Evolutionary conservation across 2,797 vertebrate genomes (phyloP).

Genomic region (Choloepus didactylus): DNA sequence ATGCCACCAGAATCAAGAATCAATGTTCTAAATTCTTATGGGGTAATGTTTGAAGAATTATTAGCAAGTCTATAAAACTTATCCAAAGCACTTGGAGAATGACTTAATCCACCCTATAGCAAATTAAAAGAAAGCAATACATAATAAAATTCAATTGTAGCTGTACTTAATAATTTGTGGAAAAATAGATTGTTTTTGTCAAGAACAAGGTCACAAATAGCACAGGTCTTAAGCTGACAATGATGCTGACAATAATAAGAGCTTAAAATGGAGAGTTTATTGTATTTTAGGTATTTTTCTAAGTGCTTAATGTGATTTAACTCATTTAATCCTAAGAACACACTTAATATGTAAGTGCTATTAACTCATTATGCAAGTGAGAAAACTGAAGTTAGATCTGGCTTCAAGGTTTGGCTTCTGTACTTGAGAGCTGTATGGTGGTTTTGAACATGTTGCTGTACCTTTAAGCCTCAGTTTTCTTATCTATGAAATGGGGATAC

Average conservation of each 20-base stretch:
- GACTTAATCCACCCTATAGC: not conserved
- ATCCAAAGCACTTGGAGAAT: not conserved
- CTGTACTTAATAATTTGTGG: not conserved
- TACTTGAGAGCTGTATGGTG: not conserved
- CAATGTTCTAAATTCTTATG: not conserved
- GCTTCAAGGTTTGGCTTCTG: not conserved
- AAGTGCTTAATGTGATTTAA: not conserved
- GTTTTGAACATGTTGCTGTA: not conserved
- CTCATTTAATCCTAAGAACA: not conserved
- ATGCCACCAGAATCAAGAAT: not conserved
- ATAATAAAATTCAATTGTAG: not conserved
- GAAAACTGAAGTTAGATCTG: not conserved
- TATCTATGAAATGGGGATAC: not conserved
- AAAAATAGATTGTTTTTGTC: constrained; percentile 8
- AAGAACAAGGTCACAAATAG: not conserved
- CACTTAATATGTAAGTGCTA: not conserved
- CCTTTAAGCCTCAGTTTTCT: not conserved
- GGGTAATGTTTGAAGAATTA: not conserved
- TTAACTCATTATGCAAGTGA: not conserved
- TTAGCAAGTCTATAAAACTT: not conserved
- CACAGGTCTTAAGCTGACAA: not conserved
- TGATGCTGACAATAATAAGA: not conserved
- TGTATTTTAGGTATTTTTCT: not conserved
- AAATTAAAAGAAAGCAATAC: not conserved
- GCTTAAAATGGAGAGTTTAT: not conserved